These are phyloP conservation scores for Adelphocoris suturalis DNA, from an alignment of 2,888 invertebrate species.

Conservation along the genomic window DNA sequence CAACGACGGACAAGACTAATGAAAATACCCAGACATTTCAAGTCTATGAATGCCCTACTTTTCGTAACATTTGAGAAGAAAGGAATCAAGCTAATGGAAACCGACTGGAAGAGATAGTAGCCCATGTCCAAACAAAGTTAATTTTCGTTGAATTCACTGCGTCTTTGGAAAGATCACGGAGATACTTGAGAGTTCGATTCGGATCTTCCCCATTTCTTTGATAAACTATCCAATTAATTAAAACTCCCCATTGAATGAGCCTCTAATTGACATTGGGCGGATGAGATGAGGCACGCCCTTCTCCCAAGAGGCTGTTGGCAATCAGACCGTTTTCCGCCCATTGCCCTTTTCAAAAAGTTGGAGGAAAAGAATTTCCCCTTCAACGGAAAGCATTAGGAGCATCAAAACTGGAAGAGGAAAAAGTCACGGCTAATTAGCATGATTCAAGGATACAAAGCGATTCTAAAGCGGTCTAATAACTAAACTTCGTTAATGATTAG, in stretches of 20 bases:
- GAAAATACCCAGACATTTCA: no score
- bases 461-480: background rate
- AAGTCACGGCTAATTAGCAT: constrained; percentile 16
- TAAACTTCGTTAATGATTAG: constrained; percentile 22
- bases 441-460: constrained; percentile 30
- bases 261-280: background rate
- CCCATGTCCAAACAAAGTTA: no score
- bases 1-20: no score
- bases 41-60: no score
- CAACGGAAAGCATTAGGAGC: constrained; percentile 14
- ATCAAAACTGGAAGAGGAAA: background rate
- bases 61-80: no score
- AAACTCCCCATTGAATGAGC: background rate
- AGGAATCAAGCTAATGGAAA: no score
- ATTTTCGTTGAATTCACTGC: no score
- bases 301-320: background rate
- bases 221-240: constrained; percentile 25
- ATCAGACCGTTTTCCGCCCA: background rate
- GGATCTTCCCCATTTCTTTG: constrained; percentile 4
- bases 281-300: background rate
- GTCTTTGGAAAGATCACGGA: no score
- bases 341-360: background rate
- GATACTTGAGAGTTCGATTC: background rate
- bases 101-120: no score
- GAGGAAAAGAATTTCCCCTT: constrained; percentile 39